Conservation (phyloP, 2,888 invertebrate species). For the Elaeidobius kamerunicus region DNA sequence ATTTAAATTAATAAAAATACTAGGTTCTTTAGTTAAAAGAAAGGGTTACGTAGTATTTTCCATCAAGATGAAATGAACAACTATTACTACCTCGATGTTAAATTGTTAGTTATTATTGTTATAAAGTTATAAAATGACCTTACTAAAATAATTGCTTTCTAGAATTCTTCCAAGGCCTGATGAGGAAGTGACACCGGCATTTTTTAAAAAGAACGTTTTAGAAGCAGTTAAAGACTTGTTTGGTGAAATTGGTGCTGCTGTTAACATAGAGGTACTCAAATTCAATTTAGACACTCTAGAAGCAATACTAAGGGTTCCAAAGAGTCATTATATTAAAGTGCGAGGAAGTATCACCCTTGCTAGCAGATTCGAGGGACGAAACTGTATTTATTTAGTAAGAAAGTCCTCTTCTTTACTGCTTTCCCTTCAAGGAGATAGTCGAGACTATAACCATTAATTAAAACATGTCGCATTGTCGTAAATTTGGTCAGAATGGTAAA, state of each 20-base stretch:
- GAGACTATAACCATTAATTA: constrained; percentile 43
- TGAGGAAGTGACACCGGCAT: constrained; percentile 52
- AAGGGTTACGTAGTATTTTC: not conserved
- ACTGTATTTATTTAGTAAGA: constrained; percentile 55
- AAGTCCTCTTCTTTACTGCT: constrained; percentile 52
- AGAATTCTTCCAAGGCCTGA: constrained; percentile 51
- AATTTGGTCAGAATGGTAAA: constrained; percentile 59
- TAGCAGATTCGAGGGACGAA: constrained; percentile 50
- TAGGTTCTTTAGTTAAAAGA: too few relatives aligned
- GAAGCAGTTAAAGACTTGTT: constrained; percentile 54
- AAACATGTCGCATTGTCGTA: constrained; percentile 51
- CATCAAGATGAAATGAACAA: constrained; percentile 37
- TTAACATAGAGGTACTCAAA: constrained; percentile 57
- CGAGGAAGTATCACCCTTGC: constrained; percentile 58
- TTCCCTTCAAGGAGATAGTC: constrained; percentile 47
- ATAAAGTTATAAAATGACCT: constrained; percentile 10
- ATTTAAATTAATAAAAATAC: too few relatives aligned
- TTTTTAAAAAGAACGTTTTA: constrained; percentile 58
- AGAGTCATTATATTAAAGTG: constrained; percentile 55
- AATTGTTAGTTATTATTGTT: constrained; percentile 52
- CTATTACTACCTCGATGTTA: constrained; percentile 56
- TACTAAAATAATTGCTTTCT: constrained; percentile 35
- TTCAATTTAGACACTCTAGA: constrained; percentile 50
- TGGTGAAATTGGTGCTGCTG: constrained; percentile 57
- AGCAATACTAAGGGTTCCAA: constrained; percentile 56